A percentile compares a stretch with the other conserved stretches of the same genome.
phyloP scores from a whole-genome alignment of 2,113 vertebrate species.

The Ageneiosus marmoratus region DNA sequence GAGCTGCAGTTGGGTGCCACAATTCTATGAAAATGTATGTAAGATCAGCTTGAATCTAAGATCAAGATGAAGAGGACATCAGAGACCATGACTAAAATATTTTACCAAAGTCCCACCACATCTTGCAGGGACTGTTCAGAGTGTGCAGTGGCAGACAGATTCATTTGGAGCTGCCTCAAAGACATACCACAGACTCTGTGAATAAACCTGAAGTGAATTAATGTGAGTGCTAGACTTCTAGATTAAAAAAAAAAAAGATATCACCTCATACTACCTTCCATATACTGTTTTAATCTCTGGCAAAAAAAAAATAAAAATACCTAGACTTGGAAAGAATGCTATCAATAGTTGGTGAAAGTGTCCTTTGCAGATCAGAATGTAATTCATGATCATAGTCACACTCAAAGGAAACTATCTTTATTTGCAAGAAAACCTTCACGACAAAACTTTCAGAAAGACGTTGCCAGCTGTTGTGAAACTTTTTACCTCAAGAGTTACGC shows the following conservation, averaged over 20 bases:
- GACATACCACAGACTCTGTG: background rate
- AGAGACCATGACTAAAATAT: slow-evolving; percentile 22
- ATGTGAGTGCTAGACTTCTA: background rate
- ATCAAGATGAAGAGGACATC: background rate
- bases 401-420: background rate
- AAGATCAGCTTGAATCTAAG: too few species aligned
- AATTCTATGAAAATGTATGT: background rate
- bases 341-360: background rate
- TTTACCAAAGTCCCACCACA: slow-evolving; percentile 14
- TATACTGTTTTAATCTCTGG: background rate
- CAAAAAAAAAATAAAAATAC: background rate
- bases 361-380: background rate
- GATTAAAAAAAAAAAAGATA: background rate
- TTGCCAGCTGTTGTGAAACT: background rate
- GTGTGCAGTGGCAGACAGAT: background rate
- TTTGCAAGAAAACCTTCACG: background rate
- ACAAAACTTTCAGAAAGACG: background rate
- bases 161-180: slow-evolving; percentile 18
- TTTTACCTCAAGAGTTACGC: background rate
- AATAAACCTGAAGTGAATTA: slow-evolving; percentile 7
- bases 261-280: background rate
- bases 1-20: background rate
- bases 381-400: background rate
- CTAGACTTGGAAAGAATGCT: background rate
- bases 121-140: slow-evolving; percentile 3